These are phyloP conservation scores for Drepana arcuata DNA, from an alignment of 1,140 invertebrate genomes.

Conservation along the genomic window DNA sequence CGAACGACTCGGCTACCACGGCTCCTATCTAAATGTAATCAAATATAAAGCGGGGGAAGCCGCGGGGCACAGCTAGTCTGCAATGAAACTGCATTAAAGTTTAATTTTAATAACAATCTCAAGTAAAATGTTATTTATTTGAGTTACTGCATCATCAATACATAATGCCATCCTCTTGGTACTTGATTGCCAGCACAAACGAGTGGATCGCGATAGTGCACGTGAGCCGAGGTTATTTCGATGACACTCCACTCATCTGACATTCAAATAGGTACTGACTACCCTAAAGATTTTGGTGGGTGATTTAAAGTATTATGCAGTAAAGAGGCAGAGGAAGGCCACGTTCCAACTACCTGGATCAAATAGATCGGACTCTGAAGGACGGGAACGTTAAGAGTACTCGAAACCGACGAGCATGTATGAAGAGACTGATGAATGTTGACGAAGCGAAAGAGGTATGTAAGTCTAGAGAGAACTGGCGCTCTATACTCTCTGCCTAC, in stretches of 20 bases:
- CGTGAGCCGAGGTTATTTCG: background rate
- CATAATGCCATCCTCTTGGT: conserved; percentile 4
- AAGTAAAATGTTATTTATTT: background rate
- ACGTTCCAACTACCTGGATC: too few relatives aligned
- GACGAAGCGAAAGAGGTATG: too few relatives aligned
- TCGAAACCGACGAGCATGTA: too few relatives aligned
- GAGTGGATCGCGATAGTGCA: conserved; percentile 1
- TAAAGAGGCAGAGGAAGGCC: background rate
- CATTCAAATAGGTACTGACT: background rate
- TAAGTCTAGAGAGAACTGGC: too few relatives aligned
- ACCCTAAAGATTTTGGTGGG: background rate
- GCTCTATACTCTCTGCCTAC: too few relatives aligned
- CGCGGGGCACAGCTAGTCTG: background rate
- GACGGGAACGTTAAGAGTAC: too few relatives aligned
- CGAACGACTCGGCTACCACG: too few relatives aligned
- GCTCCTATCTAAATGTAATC: too few relatives aligned
- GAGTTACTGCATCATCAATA: background rate
- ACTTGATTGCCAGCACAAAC: conserved; percentile 9
- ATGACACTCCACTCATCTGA: background rate
- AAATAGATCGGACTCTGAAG: conserved; percentile 4
- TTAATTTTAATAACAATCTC: background rate
- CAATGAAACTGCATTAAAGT: background rate
- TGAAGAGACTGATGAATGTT: too few relatives aligned
- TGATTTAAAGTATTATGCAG: background rate
- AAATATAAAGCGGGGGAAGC: background rate